Evolutionary conservation across 64 coral and sea anemone species (phyloP).

Genomic region (Actinia equina): DNA sequence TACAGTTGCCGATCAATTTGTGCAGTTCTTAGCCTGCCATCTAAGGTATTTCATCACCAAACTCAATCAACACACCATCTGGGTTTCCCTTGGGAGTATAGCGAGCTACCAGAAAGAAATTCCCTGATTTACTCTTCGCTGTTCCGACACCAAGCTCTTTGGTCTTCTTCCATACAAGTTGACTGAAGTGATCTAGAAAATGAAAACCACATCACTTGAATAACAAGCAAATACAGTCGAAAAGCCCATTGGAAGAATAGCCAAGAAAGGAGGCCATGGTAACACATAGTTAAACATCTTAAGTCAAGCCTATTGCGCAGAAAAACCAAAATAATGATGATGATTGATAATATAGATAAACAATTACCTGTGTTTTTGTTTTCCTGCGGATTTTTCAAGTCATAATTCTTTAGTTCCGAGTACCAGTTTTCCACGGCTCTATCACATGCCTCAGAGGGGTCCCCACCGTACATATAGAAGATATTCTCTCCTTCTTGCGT

Average conservation of each 20-base stretch:
- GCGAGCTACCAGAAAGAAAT: conserved; percentile 90
- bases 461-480: conserved; percentile 90
- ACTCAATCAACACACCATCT: conserved; percentile 57
- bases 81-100: conserved; percentile 78
- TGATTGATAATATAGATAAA: neutral
- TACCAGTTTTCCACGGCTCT: conserved; percentile 89
- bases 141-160: conserved; percentile 79
- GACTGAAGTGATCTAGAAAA: conserved; percentile 71
- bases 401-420: conserved; percentile 71
- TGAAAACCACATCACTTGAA: neutral
- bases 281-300: too few relatives aligned
- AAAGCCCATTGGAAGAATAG: neutral
- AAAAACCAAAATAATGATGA: too few relatives aligned
- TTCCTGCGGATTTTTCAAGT: conserved; percentile 40
- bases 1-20: neutral
- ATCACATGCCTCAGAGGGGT: conserved; percentile 69
- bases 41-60: conserved; percentile 23
- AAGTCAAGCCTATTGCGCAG: too few relatives aligned
- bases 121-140: conserved; percentile 86
- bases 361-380: conserved; percentile 64
- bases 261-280: neutral
- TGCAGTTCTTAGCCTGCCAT: neutral
- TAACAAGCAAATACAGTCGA: neutral
- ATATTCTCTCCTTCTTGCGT: conserved; percentile 67
- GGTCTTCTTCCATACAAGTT: conserved; percentile 72